Evolutionary conservation across 92 coral and sea anemone species (phyloP).

Genomic region (Muricea muricata): DNA sequence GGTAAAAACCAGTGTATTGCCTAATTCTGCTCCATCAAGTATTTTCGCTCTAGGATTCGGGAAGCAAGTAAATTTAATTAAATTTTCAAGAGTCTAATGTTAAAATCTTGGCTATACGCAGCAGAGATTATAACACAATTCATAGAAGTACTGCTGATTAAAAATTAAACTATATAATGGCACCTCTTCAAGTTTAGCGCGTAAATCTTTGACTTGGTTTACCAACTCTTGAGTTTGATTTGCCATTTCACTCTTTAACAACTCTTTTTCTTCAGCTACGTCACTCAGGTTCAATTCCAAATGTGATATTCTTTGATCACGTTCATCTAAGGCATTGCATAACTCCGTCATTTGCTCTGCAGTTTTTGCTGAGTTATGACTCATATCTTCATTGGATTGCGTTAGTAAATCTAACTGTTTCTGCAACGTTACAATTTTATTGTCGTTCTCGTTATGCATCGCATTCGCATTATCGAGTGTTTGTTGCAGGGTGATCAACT

Average conservation of each 20-base stretch:
- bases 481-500: slow-evolving; percentile 75
- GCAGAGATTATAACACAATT: no score
- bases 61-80: no score
- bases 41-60: no score
- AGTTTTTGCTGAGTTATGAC: slow-evolving; percentile 73
- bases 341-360: slow-evolving; percentile 65
- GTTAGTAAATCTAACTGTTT: slow-evolving; percentile 61
- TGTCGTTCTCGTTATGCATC: slow-evolving; percentile 66
- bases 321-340: slow-evolving; percentile 15
- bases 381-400: slow-evolving; percentile 52
- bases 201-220: slow-evolving; percentile 76
- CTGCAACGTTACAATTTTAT: slow-evolving; percentile 63
- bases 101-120: no score
- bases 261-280: slow-evolving; percentile 60
- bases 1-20: no score
- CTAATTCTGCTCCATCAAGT: no score
- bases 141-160: background rate
- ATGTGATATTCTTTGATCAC: slow-evolving; percentile 23
- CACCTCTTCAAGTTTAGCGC: slow-evolving; percentile 81
- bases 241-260: slow-evolving; percentile 72
- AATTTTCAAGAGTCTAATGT: no score
- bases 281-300: slow-evolving; percentile 20
- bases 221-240: slow-evolving; percentile 82
- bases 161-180: background rate
- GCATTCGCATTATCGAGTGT: slow-evolving; percentile 71